Base-by-base conservation (phyloP, 2,888 invertebrate species). In the Drosophila paranaensis region DNA sequence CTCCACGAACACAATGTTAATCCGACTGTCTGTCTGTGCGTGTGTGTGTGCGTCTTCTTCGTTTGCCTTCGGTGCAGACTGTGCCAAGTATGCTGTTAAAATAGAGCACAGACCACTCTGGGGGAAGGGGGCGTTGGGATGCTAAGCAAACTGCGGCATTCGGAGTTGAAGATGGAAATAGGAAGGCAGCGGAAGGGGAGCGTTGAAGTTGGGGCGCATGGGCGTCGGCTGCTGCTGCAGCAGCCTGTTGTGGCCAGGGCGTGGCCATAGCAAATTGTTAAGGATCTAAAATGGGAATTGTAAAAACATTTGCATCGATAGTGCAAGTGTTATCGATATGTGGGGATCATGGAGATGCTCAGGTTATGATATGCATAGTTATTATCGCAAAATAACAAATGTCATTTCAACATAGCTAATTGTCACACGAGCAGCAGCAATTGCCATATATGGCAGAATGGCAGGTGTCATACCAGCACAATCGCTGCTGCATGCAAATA, bases 21-120 rank as follows among this genome's bases (percentile, higher is more conserved):
- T 66, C 66, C 56, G 40, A 68, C 46, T 48, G 40, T 60, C 25
- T 60, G 37, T 42, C 40, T 51, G 50, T 46, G 13, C 33, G 50
- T 11, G 11, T 50, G 50, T 50, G 30, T n/a, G 67, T 50, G 16
- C 37, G 57, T 25, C 57, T 35, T 46, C 37, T 55, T 58, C 54
- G 60, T 37, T 54, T 43, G 43, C 58, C 71, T 77, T 71, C 77
- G 81, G 54, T 81, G 81, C 81, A 68, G 57, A 68, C 60, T 74
- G 69, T 73, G 79, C 82, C 70, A 74, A 73, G 78, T 69, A 78
- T 73, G 78, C 50, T 64, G 64, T 55, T 71, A 58, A 50, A 50
- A 55, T 40, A 40, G 54, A 35, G 37, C 14, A 54, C 6, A 10
- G 33, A 45, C 16, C n/a, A 37, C 14, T 48, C 14, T 48, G 27